Percentiles rank a stretch among this genome's conserved stretches.
These are phyloP conservation scores for Anser brachyrhynchus DNA, from an alignment of 2,113 vertebrate genomes.

Conservation along the genomic window DNA sequence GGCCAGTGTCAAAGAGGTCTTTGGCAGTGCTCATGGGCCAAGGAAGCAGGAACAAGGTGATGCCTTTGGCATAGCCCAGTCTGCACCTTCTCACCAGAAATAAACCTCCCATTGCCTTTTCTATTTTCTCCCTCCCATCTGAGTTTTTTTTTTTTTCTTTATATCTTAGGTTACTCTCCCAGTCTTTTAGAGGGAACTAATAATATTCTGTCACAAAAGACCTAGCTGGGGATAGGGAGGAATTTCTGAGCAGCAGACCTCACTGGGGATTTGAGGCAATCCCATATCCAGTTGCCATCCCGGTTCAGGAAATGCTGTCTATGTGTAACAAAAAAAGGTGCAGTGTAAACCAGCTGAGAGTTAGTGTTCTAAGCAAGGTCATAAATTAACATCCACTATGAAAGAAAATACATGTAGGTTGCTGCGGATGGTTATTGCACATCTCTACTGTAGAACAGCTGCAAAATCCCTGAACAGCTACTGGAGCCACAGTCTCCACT, in stretches of 20 bases:
- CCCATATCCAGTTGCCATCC: neutral
- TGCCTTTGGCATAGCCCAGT: neutral
- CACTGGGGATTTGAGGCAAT: slow-evolving; percentile 4
- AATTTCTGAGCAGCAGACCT: slow-evolving; percentile 35
- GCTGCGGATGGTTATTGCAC: neutral
- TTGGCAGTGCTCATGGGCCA: neutral
- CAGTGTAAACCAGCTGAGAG: neutral
- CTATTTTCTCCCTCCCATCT: neutral
- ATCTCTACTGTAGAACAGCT: slow-evolving; percentile 57
- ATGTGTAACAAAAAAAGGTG: slow-evolving; percentile 47
- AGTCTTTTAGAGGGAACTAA: neutral
- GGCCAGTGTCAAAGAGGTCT: neutral
- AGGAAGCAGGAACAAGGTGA: neutral
- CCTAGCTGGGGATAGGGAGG: neutral
- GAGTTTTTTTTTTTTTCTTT: neutral
- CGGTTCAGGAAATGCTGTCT: slow-evolving; percentile 1
- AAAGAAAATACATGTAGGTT: slow-evolving; percentile 32
- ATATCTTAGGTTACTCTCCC: neutral
- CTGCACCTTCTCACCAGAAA: neutral
- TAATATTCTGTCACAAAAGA: slow-evolving; percentile 37
- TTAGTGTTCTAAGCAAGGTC: slow-evolving; percentile 24
- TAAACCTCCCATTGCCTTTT: neutral
- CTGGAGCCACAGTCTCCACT: neutral
- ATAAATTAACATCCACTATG: slow-evolving; percentile 52
- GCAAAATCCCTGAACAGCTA: slow-evolving; percentile 42